Conservation (phyloP, 2,113 vertebrate genomes). For the Peromyscus maniculatus region DNA sequence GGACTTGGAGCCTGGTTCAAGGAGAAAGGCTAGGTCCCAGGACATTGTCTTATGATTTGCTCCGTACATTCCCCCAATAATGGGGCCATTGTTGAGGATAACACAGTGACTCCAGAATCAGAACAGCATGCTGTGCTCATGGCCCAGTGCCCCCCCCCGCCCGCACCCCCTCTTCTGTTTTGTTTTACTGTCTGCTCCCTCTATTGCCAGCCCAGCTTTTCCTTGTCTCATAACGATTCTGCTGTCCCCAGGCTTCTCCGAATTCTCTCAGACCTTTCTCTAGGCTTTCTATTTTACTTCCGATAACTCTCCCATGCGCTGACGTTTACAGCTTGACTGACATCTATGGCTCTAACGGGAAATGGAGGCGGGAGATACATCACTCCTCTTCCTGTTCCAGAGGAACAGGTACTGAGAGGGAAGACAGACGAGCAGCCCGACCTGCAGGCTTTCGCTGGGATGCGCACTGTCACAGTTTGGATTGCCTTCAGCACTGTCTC, state of each 20-base stretch:
- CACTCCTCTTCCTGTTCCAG: neutral
- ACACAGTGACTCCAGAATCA: conserved; percentile 30
- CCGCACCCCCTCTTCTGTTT: neutral
- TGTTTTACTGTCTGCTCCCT: neutral
- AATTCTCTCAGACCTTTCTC: neutral
- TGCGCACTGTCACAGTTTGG: neutral
- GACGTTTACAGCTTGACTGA: neutral
- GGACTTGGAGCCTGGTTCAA: neutral
- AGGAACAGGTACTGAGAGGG: neutral
- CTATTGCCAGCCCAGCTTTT: neutral
- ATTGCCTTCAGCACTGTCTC: neutral
- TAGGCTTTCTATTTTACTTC: conserved; percentile 21
- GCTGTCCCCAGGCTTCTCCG: neutral
- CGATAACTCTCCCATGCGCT: neutral
- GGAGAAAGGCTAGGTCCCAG: neutral
- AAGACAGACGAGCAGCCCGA: neutral
- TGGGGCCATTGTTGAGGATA: conserved; percentile 50
- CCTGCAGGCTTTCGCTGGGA: neutral
- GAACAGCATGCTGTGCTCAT: neutral
- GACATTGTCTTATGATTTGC: conserved; percentile 57
- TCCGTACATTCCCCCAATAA: conserved; percentile 57
- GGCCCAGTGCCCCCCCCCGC: neutral
- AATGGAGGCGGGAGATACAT: neutral
- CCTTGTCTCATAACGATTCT: neutral
- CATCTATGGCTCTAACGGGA: neutral